phyloP scores from a whole-genome alignment of 2,113 vertebrate species.

The Nothocercus julius region DNA sequence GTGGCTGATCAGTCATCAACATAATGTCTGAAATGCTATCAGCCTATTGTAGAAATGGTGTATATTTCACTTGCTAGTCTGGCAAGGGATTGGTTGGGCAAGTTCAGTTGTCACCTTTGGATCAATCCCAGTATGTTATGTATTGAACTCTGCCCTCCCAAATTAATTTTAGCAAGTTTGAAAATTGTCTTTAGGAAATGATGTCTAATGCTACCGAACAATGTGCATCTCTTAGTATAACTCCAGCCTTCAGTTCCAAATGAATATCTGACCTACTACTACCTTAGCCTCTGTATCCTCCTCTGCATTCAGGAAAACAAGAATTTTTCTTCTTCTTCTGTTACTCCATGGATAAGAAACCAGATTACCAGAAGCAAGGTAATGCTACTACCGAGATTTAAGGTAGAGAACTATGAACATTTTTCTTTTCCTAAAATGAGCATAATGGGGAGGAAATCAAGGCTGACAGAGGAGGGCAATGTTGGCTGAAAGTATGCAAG shows the following conservation, averaged over 20 bases:
- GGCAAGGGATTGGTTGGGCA: neutral
- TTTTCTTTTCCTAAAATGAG: neutral
- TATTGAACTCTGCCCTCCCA: neutral
- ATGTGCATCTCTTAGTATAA: neutral
- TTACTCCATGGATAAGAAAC: neutral
- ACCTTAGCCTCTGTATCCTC: neutral
- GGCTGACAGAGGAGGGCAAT: neutral
- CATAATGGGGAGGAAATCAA: neutral
- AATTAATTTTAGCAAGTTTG: neutral
- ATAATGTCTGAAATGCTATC: neutral
- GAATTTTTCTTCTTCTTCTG: neutral
- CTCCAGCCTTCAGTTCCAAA: neutral
- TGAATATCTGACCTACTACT: neutral
- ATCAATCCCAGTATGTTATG: neutral
- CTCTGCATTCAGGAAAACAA: neutral
- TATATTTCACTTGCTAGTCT: neutral
- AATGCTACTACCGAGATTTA: neutral
- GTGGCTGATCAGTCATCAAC: neutral
- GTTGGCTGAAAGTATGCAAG: neutral
- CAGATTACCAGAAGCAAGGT: neutral
- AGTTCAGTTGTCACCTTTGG: neutral
- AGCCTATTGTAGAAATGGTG: accelerated
- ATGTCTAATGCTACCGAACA: neutral
- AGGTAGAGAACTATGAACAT: neutral
- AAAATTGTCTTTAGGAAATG: neutral